A percentile compares a stretch with the other conserved stretches of the same genome.
phyloP scores from a whole-genome alignment of 2,888 invertebrate genomes.

The Zaprionus obscuricornis region DNA sequence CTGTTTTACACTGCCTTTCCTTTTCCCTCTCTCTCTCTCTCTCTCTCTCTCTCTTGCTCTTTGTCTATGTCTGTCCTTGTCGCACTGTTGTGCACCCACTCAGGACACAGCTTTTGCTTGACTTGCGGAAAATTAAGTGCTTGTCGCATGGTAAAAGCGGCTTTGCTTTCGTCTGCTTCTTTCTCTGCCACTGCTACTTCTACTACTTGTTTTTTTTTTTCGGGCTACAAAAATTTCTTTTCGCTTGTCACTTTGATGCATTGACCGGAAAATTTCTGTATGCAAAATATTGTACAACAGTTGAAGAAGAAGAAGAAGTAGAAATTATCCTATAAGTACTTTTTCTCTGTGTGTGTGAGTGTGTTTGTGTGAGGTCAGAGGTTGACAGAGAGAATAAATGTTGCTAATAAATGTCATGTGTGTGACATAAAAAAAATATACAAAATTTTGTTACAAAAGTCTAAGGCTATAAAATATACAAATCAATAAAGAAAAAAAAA shows the following conservation, averaged over 20 bases:
- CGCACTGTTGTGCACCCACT: slow-evolving; percentile 42
- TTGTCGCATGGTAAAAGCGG: slow-evolving; percentile 47
- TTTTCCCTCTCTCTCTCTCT: too few relatives aligned
- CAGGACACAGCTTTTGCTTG: slow-evolving; percentile 54
- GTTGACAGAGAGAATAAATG: too few relatives aligned
- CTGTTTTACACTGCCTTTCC: too few relatives aligned
- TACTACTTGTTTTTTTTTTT: not conserved
- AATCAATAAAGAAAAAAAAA: too few relatives aligned
- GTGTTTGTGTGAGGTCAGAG: too few relatives aligned
- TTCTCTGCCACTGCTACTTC: not conserved
- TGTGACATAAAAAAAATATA: too few relatives aligned
- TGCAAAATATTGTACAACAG: slow-evolving; percentile 39
- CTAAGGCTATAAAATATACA: too few relatives aligned
- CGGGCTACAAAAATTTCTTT: slow-evolving; percentile 9
- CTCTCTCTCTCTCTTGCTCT: too few relatives aligned
- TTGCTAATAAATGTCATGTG: too few relatives aligned
- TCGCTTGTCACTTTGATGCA: slow-evolving; percentile 59
- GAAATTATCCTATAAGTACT: slow-evolving; percentile 14
- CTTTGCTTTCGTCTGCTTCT: slow-evolving; percentile 14
- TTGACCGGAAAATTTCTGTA: slow-evolving; percentile 64
- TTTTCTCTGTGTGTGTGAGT: too few relatives aligned
- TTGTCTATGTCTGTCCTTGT: too few relatives aligned
- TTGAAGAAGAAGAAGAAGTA: slow-evolving; percentile 21
- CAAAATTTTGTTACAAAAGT: too few relatives aligned
- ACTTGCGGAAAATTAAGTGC: slow-evolving; percentile 65